These are phyloP conservation scores for Parus major DNA, from an alignment of 2,113 vertebrate species.

Conservation along the genomic window DNA sequence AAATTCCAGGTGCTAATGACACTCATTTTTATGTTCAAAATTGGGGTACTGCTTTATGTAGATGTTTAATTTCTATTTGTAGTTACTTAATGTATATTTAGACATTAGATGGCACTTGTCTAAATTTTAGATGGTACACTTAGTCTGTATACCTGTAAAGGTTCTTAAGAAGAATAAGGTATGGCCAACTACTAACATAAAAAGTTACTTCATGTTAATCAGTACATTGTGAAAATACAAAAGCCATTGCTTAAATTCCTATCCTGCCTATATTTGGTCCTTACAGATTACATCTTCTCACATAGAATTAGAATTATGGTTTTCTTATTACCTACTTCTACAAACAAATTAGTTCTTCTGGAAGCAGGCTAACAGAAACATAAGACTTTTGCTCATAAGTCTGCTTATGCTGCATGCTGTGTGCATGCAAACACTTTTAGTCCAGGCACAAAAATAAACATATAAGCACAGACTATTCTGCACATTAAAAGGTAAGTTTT, in stretches of 20 bases:
- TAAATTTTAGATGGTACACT: constrained; percentile 2
- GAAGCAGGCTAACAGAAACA: background rate
- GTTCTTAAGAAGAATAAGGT: background rate
- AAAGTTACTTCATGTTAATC: background rate
- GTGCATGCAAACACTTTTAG: background rate
- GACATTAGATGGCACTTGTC: background rate
- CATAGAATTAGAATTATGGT: background rate
- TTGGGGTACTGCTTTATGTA: background rate
- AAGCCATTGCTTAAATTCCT: background rate
- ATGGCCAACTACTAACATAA: background rate
- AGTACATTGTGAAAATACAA: background rate
- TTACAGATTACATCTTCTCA: background rate
- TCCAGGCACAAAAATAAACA: background rate
- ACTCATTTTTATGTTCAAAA: constrained; percentile 20
- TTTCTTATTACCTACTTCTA: background rate
- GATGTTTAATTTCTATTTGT: constrained; percentile 15
- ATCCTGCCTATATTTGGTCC: background rate
- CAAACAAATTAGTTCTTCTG: background rate
- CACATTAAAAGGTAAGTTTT: background rate
- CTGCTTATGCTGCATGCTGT: too few relatives aligned
- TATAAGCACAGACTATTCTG: background rate
- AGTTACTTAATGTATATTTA: constrained; percentile 36
- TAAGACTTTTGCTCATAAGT: background rate
- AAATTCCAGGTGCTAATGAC: constrained; percentile 24
- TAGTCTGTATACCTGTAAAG: constrained; percentile 9